Evolutionary conservation across 2,888 invertebrate species (phyloP).

Genomic region (Chironomus tentans): DNA sequence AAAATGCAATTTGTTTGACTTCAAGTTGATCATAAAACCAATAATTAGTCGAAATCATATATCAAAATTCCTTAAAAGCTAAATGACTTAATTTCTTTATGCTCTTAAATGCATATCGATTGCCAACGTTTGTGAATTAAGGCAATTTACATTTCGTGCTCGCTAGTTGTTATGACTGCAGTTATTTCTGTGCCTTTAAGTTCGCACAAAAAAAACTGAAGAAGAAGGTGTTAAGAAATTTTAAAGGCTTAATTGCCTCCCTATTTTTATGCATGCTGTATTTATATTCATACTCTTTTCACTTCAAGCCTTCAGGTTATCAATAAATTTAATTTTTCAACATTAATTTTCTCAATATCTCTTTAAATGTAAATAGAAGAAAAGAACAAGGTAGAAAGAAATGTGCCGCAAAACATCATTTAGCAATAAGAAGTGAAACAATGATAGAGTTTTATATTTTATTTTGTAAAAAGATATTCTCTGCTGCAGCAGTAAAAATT

Average conservation of each 20-base stretch:
- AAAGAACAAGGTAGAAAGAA: background rate
- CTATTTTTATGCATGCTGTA: background rate
- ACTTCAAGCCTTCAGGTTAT: background rate
- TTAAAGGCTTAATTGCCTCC: background rate
- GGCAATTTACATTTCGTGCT: background rate
- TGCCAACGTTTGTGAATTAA: background rate
- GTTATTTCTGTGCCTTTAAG: background rate
- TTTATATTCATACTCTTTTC: background rate
- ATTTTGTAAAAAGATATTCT: background rate
- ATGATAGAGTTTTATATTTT: background rate
- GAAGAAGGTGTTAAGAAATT: slow-evolving; percentile 6
- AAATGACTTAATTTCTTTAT: slow-evolving; percentile 1
- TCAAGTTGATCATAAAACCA: slow-evolving; percentile 1
- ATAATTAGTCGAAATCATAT: background rate
- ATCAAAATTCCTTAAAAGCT: background rate
- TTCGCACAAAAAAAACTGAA: no score
- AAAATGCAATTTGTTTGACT: background rate
- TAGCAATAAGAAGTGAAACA: background rate
- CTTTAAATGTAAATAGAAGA: slow-evolving; percentile 19
- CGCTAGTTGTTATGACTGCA: background rate
- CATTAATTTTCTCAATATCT: slow-evolving; percentile 10
- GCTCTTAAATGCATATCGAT: background rate
- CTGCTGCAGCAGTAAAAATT: background rate
- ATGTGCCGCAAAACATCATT: background rate
- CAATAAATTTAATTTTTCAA: slow-evolving; percentile 13